Evolutionary conservation across 2,113 vertebrate species (phyloP).

Genomic region (Struthio camelus): DNA sequence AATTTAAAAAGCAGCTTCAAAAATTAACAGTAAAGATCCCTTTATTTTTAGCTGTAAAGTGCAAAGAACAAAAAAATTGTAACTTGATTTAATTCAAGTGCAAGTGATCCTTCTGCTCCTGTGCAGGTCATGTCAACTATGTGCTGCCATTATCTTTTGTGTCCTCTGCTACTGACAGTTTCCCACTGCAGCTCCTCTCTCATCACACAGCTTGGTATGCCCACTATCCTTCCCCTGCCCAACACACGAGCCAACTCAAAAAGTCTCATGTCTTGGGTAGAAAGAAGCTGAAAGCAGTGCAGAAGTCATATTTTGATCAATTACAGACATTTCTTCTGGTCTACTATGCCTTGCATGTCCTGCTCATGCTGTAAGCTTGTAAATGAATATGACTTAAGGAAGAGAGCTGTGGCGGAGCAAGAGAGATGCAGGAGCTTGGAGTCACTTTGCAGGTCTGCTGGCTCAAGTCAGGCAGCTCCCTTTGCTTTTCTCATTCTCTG

Average conservation of each 20-base stretch:
- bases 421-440: neutral
- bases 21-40: neutral
- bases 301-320: neutral
- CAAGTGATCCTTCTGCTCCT: too few relatives aligned
- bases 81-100: neutral
- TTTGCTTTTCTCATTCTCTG: neutral
- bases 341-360: neutral
- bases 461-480: neutral
- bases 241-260: neutral
- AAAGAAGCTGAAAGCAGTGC: neutral
- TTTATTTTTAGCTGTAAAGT: neutral
- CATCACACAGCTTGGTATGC: neutral
- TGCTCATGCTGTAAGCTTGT: neutral
- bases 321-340: neutral
- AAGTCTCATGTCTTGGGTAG: neutral
- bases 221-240: fast-evolving
- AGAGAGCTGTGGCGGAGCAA: neutral
- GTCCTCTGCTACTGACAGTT: neutral
- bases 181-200: neutral
- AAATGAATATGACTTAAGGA: neutral
- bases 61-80: neutral
- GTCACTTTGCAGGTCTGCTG: neutral
- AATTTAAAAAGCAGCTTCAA: neutral
- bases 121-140: neutral
- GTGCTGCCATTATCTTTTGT: neutral